phyloP scores from a whole-genome alignment of 2,888 invertebrate genomes.

The Graphium colonna region DNA sequence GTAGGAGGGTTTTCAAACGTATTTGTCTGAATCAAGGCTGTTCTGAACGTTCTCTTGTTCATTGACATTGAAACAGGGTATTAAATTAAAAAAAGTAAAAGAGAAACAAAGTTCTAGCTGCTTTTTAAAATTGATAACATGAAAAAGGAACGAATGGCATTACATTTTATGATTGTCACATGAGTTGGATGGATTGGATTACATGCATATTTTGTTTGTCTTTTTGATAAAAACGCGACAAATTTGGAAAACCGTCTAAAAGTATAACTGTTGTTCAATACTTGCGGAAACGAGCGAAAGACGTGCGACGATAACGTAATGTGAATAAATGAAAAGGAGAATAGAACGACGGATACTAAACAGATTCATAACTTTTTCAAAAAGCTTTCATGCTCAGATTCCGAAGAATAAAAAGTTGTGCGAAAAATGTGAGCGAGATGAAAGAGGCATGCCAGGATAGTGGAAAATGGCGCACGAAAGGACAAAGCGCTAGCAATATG shows the following conservation, averaged over 20 bases:
- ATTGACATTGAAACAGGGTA: neutral
- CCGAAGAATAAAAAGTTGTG: neutral
- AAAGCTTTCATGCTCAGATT: neutral
- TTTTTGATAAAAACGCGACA: neutral
- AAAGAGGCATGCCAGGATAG: neutral
- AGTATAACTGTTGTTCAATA: neutral
- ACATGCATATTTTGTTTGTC: neutral
- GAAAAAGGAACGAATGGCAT: no score
- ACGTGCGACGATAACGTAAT: neutral
- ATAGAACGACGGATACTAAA: neutral
- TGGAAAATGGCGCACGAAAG: neutral
- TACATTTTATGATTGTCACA: no score
- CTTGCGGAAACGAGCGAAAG: neutral
- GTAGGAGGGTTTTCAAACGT: conserved; percentile 43
- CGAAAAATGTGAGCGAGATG: neutral
- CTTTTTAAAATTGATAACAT: no score
- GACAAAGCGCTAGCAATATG: neutral
- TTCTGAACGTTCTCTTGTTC: neutral
- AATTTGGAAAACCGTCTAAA: no score
- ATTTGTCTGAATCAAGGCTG: conserved; percentile 17
- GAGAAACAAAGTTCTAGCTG: no score
- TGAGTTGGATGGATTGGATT: no score
- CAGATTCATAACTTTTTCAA: neutral
- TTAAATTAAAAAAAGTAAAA: neutral
- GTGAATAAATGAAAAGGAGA: neutral